A percentile compares a stretch with the other conserved stretches of the same genome.
Evolutionary conservation across 1,140 invertebrate species (phyloP).

Genomic region (Bombus pascuorum): DNA sequence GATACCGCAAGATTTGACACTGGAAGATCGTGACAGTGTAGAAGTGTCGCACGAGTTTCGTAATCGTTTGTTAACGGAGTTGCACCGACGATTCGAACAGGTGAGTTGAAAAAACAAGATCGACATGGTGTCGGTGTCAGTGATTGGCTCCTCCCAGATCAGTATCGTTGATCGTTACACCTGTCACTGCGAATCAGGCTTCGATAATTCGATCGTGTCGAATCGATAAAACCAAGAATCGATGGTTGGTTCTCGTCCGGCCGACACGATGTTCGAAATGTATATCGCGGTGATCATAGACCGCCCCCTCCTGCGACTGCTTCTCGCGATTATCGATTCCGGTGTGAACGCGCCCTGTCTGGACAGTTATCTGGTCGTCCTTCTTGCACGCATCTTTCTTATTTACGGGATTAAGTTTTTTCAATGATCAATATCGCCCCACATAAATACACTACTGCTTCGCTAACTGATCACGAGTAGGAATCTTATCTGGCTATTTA

Average conservation of each 20-base stretch:
- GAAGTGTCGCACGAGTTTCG: slow-evolving; percentile 18
- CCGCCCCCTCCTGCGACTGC: slow-evolving; percentile 46
- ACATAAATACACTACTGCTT: not conserved
- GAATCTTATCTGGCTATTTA: not conserved
- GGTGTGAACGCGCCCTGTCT: slow-evolving; percentile 63
- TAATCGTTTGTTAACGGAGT: slow-evolving; percentile 12
- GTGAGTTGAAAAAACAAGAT: slow-evolving; percentile 14
- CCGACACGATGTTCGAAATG: slow-evolving; percentile 34
- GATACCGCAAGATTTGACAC: not conserved
- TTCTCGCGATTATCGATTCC: slow-evolving; percentile 68
- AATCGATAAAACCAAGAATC: not conserved
- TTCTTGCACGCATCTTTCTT: slow-evolving; percentile 31
- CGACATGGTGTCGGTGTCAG: not conserved
- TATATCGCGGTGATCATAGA: slow-evolving; percentile 54
- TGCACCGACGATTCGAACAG: slow-evolving; percentile 22
- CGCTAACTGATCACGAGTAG: too few relatives aligned
- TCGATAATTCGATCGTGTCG: not conserved
- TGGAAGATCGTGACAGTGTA: not conserved
- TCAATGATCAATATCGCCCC: slow-evolving; percentile 24
- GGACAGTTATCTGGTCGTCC: slow-evolving; percentile 50
- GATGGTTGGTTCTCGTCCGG: slow-evolving; percentile 22
- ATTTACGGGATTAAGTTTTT: slow-evolving; percentile 26
- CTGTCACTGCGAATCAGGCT: not conserved
- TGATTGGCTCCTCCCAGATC: not conserved
- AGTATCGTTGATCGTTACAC: not conserved